A percentile compares a stretch with the other conserved stretches of the same genome.
Evolutionary conservation across 1,140 invertebrate species (phyloP).

Genomic region (Cataglyphis hispanica): DNA sequence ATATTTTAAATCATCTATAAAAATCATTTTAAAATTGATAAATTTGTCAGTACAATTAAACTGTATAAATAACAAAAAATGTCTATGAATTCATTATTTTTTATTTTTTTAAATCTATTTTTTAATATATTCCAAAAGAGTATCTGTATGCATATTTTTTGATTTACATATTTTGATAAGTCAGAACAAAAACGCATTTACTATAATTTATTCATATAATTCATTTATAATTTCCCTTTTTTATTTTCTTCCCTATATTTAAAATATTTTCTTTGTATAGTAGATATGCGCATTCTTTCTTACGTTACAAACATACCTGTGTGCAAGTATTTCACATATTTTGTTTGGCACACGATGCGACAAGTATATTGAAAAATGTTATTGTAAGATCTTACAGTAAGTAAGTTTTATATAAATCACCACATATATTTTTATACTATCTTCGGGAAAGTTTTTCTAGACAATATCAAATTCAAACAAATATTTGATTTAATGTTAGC

Average conservation of each 20-base stretch:
- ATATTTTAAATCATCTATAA: background rate
- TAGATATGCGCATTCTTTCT: background rate
- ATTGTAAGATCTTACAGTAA: background rate
- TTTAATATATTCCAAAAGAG: background rate
- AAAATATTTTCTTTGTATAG: background rate
- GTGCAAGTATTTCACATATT: slow-evolving; percentile 8
- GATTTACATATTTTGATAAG: slow-evolving; percentile 1
- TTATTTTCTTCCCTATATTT: background rate
- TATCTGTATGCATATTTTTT: background rate
- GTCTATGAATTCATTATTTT: background rate
- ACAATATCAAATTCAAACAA: background rate
- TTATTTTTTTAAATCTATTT: background rate
- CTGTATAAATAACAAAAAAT: background rate
- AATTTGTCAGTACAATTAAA: background rate
- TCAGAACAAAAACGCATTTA: background rate
- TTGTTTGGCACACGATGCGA: slow-evolving; percentile 20
- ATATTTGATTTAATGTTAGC: slow-evolving; percentile 31
- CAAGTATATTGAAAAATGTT: slow-evolving; percentile 20
- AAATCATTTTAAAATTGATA: background rate
- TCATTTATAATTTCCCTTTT: no score
- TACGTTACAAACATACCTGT: background rate
- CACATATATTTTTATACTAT: slow-evolving; percentile 2
- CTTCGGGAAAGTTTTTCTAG: background rate
- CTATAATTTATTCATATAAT: background rate
- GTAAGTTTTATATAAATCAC: background rate